These are phyloP conservation scores for Rhagophthalmus giganteus DNA, from an alignment of 2,888 invertebrate species.

Conservation along the genomic window DNA sequence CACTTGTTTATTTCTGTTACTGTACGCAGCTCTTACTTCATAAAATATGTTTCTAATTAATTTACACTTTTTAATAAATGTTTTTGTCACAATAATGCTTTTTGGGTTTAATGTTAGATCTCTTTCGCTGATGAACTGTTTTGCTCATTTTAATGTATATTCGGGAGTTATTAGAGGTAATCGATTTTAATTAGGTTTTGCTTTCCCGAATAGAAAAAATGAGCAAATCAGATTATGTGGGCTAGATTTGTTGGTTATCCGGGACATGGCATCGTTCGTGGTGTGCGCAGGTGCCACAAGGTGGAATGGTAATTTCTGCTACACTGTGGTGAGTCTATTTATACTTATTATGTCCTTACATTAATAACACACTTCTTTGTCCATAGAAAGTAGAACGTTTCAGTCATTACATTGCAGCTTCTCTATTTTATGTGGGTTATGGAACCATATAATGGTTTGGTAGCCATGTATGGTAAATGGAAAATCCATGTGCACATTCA, in stretches of 20 bases:
- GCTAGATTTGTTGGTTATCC: conserved; percentile 53
- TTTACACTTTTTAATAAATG: conserved; percentile 57
- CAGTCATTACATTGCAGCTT: conserved; percentile 27
- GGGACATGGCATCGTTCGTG: conserved; percentile 54
- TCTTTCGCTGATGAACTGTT: conserved; percentile 48
- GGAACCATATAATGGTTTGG: conserved; percentile 35
- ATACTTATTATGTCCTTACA: conserved; percentile 48
- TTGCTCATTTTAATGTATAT: conserved; percentile 28
- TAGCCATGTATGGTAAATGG: conserved; percentile 22
- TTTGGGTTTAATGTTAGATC: conserved; percentile 56
- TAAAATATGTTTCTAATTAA: conserved; percentile 35
- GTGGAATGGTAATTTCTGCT: conserved; percentile 54
- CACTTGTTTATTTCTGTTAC: conserved; percentile 36
- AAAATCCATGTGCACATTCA: conserved; percentile 28
- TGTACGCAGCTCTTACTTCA: conserved; percentile 42
- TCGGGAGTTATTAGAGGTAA: no score
- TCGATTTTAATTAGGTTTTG: no score
- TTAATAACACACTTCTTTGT: conserved; percentile 41
- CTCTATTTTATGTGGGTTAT: conserved; percentile 40
- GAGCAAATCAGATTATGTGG: conserved; percentile 48
- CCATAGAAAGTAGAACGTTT: conserved; percentile 36
- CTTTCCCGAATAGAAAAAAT: no score
- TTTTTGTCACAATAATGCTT: conserved; percentile 57
- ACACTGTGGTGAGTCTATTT: conserved; percentile 57
- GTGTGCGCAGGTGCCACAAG: conserved; percentile 54